Base-by-base conservation (phyloP, 2,113 vertebrate species). In the Otocyon megalotis region DNA sequence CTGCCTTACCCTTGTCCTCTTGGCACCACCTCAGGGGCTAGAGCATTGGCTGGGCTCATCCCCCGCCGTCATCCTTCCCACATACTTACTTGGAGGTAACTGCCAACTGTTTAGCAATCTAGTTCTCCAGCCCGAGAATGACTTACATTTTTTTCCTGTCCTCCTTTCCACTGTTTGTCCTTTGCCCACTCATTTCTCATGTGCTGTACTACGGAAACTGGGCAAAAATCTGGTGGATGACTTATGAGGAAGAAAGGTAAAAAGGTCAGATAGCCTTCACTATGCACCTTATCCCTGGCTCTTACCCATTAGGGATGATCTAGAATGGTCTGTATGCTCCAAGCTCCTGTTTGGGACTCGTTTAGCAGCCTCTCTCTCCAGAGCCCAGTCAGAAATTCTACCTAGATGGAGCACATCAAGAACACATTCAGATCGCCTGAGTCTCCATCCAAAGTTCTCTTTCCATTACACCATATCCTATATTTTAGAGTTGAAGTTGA, bases 401-500 rank as follows among this genome's bases (percentile, higher is more conserved):
- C 43, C 48, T 32, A 15, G 30, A 22, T 12, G 58, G 28, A 24
- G 17, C 35, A 43, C 14, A 53, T 50, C 26, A 14, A 71, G 30
- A 28, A 2, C 8, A 13, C 28, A 65, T 30, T 89, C 62, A 69
- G 81, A 43, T 53, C 30, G 89, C 48, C 32, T 58, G 20, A 35
- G 62, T 95, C 8, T 83, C 50, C 16, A 72, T 60, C 32, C 28
- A 92, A 56, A 69, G 5, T 56, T 88, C 58, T 86, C 69, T 93
- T 94, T 85, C 76, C 54, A 3, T 28, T 30, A 53, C 0, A n/a
- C 13, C 4, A 13, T 15, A 35, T 65, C 19, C n/a, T 80, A 67
- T 5, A 37, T 82, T 93, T 63, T 62, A 54, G 72, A 84, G 24
- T 76, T 84, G 65, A 95, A 93, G 53, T 26, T 58, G n/a, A 97